Evolutionary conservation across 2,797 vertebrate genomes (phyloP).

Genomic region (Triplophysa yarkandensis): DNA sequence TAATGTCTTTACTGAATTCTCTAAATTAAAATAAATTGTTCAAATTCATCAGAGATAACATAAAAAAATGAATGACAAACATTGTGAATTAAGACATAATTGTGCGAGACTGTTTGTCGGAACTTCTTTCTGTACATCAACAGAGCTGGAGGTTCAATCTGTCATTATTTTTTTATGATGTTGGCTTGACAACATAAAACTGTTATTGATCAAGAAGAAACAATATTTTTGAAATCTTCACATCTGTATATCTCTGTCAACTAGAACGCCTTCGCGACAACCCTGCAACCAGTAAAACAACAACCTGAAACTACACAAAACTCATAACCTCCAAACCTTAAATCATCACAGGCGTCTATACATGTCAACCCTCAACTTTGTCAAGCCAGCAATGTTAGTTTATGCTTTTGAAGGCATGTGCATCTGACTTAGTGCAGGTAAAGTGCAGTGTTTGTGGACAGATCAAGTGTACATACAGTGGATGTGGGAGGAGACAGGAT

Average conservation of each 20-base stretch:
- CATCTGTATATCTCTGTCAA: not conserved
- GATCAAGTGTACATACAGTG: conserved; percentile 54
- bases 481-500: conserved; percentile 68
- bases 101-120: conserved; percentile 10
- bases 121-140: not conserved
- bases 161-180: not conserved
- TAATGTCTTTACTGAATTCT: conserved; percentile 2
- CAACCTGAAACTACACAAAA: not conserved
- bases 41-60: not conserved
- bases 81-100: not conserved
- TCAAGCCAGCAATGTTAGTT: not conserved
- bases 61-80: not conserved
- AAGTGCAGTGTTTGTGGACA: conserved; percentile 40
- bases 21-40: not conserved
- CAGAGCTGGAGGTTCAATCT: not conserved
- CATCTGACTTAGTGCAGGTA: conserved; percentile 28
- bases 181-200: not conserved
- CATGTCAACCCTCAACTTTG: not conserved
- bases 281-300: not conserved
- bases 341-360: not conserved
- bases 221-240: not conserved
- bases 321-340: not conserved
- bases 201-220: not conserved
- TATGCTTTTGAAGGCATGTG: not conserved
- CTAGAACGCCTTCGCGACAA: not conserved